These are phyloP conservation scores for Clusia tigrina DNA, from an alignment of 2,888 invertebrate genomes.

Conservation along the genomic window DNA sequence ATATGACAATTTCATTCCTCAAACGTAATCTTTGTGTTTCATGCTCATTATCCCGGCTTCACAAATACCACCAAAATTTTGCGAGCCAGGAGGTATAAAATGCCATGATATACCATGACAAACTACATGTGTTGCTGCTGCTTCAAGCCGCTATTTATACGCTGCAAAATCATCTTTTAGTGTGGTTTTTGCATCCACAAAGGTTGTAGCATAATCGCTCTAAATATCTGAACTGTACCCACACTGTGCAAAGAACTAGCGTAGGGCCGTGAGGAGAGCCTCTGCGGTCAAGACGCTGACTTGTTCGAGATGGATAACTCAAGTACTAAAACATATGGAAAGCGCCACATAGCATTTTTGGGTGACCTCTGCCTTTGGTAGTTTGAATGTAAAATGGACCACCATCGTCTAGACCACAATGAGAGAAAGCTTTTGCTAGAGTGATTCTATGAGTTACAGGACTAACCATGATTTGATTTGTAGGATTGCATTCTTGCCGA, in stretches of 20 bases:
- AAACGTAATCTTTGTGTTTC: too few relatives aligned
- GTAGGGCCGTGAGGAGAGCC: constrained; percentile 22
- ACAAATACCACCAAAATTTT: too few relatives aligned
- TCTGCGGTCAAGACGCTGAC: constrained; percentile 24
- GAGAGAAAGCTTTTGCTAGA: background rate
- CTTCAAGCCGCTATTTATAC: background rate
- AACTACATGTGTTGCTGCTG: background rate
- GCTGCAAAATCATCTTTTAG: background rate
- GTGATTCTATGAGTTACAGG: background rate
- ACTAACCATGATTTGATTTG: constrained; percentile 8
- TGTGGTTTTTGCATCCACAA: too few relatives aligned
- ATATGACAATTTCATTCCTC: too few relatives aligned
- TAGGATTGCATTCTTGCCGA: constrained; percentile 3
- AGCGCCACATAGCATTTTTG: constrained; percentile 22
- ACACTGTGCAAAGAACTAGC: constrained; percentile 11
- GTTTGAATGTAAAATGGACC: constrained; percentile 19
- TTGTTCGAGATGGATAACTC: constrained; percentile 25
- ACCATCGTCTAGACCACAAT: constrained; percentile 20
- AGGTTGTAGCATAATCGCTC: constrained; percentile 18
- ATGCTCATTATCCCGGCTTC: too few relatives aligned
- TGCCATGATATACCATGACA: constrained; percentile 18
- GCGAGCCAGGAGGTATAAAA: too few relatives aligned
- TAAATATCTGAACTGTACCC: constrained; percentile 18
- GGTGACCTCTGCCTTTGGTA: constrained; percentile 15
- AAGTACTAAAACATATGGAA: constrained; percentile 22